Percentiles rank a stretch among this genome's conserved stretches.
Evolutionary conservation across 2,113 vertebrate species (phyloP).

Genomic region (Nothoprocta perdicaria): DNA sequence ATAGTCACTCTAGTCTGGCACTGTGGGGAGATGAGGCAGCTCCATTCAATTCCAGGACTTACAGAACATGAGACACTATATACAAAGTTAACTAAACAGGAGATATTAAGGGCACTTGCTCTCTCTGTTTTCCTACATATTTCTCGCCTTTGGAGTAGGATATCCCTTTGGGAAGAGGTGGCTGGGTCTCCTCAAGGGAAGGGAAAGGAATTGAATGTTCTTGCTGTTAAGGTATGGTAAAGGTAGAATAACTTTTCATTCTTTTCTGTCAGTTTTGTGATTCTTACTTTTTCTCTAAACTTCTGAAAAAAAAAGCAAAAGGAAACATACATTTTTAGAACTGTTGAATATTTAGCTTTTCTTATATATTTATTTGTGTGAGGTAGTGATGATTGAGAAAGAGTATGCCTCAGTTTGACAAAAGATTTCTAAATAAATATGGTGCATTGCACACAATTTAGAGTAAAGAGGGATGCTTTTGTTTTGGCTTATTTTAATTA

Average conservation of each 20-base stretch:
- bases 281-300: background rate
- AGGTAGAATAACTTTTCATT: background rate
- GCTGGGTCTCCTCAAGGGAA: fast-evolving
- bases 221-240: background rate
- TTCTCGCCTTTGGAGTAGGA: background rate
- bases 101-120: background rate
- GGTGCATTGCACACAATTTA: background rate
- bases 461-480: background rate
- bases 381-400: background rate
- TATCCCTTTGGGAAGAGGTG: background rate
- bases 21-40: background rate
- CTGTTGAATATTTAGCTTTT: background rate
- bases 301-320: background rate
- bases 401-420: conserved; percentile 1
- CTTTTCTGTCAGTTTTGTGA: background rate
- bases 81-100: background rate
- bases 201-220: background rate
- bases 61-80: background rate
- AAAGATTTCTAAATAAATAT: background rate
- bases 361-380: background rate
- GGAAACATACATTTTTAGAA: background rate
- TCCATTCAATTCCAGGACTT: background rate
- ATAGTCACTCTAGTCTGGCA: background rate
- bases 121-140: background rate
- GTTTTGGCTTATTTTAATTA: background rate